Evolutionary conservation across 2,888 invertebrate species (phyloP).

Genomic region (Cantharis rufa): DNA sequence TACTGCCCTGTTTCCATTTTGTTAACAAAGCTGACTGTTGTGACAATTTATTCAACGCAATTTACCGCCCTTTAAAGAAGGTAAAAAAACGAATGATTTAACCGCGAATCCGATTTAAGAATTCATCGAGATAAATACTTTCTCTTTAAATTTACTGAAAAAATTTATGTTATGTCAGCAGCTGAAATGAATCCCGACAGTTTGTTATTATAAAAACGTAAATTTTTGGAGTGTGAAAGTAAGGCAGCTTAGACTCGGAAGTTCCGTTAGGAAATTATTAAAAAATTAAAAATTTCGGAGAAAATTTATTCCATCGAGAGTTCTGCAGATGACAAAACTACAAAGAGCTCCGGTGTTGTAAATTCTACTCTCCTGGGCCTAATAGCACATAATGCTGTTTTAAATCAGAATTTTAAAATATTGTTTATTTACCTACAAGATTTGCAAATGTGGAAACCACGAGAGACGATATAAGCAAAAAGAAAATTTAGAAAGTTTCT

Average conservation of each 20-base stretch:
- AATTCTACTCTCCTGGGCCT: neutral
- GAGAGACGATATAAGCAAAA: neutral
- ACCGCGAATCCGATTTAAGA: neutral
- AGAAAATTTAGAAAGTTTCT: neutral
- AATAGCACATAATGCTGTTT: neutral
- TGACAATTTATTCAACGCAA: neutral
- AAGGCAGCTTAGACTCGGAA: neutral
- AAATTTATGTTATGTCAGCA: neutral
- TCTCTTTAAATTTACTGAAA: neutral
- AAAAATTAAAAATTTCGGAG: neutral
- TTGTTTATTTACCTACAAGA: neutral
- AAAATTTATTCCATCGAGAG: neutral
- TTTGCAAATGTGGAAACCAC: neutral
- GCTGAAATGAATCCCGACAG: neutral
- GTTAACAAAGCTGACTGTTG: neutral
- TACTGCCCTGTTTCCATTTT: neutral
- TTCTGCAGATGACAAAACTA: neutral
- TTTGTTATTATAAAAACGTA: neutral
- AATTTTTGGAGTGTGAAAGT: neutral
- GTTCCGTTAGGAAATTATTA: neutral
- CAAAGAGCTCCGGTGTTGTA: neutral
- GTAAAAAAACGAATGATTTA: neutral
- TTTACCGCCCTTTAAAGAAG: neutral
- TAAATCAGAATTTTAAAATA: neutral
- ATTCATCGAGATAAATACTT: neutral